A percentile compares a stretch with the other conserved stretches of the same genome.
Conservation (phyloP, 2,797 vertebrate species). For the Gobionotothen gibberifrons region DNA sequence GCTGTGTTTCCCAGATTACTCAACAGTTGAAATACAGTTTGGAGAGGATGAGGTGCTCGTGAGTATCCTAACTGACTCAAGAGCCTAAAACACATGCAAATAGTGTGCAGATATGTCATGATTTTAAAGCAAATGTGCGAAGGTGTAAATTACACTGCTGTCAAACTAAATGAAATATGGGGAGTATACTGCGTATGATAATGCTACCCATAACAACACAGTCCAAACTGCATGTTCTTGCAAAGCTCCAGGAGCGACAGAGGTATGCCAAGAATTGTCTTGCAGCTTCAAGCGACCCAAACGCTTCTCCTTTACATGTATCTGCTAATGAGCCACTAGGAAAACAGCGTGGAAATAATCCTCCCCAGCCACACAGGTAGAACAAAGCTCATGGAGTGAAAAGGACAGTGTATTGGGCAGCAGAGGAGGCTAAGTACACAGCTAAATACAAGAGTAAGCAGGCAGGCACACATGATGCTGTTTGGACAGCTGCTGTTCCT, state of each 20-base stretch:
- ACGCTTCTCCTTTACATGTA: constrained; percentile 46
- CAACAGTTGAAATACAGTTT: constrained; percentile 34
- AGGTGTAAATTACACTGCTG: neutral
- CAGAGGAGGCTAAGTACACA: constrained; percentile 89
- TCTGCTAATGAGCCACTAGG: constrained; percentile 69
- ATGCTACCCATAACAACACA: neutral
- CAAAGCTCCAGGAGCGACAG: constrained; percentile 52
- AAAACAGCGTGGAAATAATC: constrained; percentile 78
- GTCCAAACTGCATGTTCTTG: constrained; percentile 3
- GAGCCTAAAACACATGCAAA: constrained; percentile 29
- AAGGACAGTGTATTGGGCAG: constrained; percentile 84
- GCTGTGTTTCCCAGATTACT: constrained; percentile 54
- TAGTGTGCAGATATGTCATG: neutral
- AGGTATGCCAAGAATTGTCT: constrained; percentile 45
- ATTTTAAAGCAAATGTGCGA: neutral
- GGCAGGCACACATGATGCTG: constrained; percentile 86
- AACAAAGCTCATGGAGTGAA: constrained; percentile 82
- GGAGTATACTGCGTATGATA: neutral
- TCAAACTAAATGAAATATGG: neutral
- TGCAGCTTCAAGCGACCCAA: constrained; percentile 37
- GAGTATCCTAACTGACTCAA: constrained; percentile 11
- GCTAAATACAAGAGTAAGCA: constrained; percentile 80
- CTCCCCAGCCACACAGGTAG: constrained; percentile 79
- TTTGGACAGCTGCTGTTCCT: constrained; percentile 95
- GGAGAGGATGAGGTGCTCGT: constrained; percentile 3